Evolutionary conservation across 2,888 invertebrate species (phyloP).

Genomic region (Glyphotaelius pellucidus): DNA sequence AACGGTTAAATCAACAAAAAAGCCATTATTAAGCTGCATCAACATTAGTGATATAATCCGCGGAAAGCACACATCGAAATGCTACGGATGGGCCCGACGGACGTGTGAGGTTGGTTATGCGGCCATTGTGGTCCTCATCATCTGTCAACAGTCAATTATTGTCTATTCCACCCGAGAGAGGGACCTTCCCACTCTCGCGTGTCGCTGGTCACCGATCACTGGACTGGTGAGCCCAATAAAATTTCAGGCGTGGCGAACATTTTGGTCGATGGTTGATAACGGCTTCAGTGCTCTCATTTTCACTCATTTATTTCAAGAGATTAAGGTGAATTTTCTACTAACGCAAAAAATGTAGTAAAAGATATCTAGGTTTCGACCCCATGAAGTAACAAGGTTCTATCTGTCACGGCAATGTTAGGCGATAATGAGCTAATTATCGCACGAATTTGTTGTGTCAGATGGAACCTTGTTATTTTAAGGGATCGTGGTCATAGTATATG

Average conservation of each 20-base stretch:
- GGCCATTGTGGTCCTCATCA: constrained; percentile 59
- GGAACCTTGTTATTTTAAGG: too few relatives aligned
- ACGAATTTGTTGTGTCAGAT: too few relatives aligned
- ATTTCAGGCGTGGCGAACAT: background rate
- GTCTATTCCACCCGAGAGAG: constrained; percentile 4
- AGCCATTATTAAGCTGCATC: background rate
- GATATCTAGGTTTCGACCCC: too few relatives aligned
- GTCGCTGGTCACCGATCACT: constrained; percentile 24
- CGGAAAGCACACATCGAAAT: constrained; percentile 7
- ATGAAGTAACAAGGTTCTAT: too few relatives aligned
- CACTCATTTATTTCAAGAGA: too few relatives aligned
- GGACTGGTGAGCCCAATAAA: background rate
- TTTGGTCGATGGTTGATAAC: background rate
- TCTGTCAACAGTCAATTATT: constrained; percentile 63
- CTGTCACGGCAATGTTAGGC: too few relatives aligned
- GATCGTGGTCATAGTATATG: too few relatives aligned
- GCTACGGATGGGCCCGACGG: constrained; percentile 47
- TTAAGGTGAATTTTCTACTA: too few relatives aligned
- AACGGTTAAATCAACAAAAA: background rate
- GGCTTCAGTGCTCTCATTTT: too few relatives aligned
- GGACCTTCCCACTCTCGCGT: background rate
- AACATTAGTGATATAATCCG: background rate
- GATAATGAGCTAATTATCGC: too few relatives aligned
- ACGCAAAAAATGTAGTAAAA: too few relatives aligned
- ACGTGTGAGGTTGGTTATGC: constrained; percentile 50